Percentiles rank a stretch among this genome's conserved stretches.
Evolutionary conservation across 2,888 invertebrate genomes (phyloP).

Genomic region (Muschampia plurimacula): DNA sequence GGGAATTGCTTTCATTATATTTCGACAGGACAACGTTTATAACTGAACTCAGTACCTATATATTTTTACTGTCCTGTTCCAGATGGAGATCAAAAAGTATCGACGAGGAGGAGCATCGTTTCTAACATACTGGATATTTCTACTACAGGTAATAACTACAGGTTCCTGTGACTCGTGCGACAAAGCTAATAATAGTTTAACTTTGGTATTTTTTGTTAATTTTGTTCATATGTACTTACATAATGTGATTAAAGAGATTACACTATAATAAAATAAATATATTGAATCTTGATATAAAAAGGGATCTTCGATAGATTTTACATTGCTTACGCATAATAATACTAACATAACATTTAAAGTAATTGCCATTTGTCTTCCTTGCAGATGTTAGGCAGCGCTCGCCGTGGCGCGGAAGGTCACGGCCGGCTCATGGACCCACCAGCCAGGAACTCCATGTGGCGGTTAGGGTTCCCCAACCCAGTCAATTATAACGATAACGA

Average conservation of each 20-base stretch:
- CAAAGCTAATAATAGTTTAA: neutral
- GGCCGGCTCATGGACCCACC: constrained; percentile 97
- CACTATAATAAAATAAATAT: too few relatives aligned
- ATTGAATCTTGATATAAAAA: too few relatives aligned
- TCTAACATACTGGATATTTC: constrained; percentile 78
- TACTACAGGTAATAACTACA: constrained; percentile 67
- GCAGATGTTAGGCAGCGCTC: constrained; percentile 76
- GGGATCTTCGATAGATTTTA: too few relatives aligned
- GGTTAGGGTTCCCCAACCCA: constrained; percentile 97
- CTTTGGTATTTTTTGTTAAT: too few relatives aligned
- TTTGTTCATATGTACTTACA: too few relatives aligned
- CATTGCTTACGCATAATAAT: too few relatives aligned
- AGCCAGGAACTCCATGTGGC: constrained; percentile 97
- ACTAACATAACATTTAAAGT: too few relatives aligned
- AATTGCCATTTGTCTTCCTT: constrained; percentile 36
- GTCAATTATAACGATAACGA: constrained; percentile 98
- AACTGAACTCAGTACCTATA: too few relatives aligned
- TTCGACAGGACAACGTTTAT: too few relatives aligned
- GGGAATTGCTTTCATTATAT: too few relatives aligned
- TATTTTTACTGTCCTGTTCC: constrained; percentile 47
- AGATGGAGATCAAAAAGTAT: constrained; percentile 74
- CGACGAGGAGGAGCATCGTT: constrained; percentile 68
- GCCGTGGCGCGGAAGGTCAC: constrained; percentile 88
- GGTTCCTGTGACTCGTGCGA: neutral
- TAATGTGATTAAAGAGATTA: too few relatives aligned